Conservation (phyloP, 2,888 invertebrate genomes). For the Catocala fraxini region DNA sequence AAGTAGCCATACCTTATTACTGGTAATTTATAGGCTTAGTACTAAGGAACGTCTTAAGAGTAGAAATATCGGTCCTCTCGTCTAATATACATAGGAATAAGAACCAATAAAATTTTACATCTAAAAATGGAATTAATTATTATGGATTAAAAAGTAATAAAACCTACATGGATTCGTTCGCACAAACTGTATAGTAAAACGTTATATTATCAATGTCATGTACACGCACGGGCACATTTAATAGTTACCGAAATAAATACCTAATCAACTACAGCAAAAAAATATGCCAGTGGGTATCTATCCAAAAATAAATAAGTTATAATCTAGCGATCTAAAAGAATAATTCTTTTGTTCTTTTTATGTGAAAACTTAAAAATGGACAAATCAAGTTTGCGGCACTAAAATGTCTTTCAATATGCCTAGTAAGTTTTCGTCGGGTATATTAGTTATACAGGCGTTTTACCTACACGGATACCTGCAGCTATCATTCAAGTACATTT, state of each 20-base stretch:
- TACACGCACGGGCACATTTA: too few species aligned
- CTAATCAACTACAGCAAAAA: too few species aligned
- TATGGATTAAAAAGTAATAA: slow-evolving; percentile 57
- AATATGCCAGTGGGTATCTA: too few species aligned
- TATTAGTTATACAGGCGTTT: slow-evolving; percentile 33
- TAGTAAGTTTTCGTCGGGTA: background rate
- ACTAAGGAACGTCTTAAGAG: slow-evolving; percentile 16
- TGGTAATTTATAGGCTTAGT: slow-evolving; percentile 22
- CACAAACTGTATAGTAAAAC: slow-evolving; percentile 27
- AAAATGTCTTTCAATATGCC: background rate
- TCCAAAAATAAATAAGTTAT: too few species aligned
- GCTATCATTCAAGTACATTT: slow-evolving; percentile 27
- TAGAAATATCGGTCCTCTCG: slow-evolving; percentile 18
- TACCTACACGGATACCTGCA: slow-evolving; percentile 31
- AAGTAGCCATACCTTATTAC: slow-evolving; percentile 15
- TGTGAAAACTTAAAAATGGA: too few species aligned
- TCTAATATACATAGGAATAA: slow-evolving; percentile 27
- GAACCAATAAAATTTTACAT: slow-evolving; percentile 32
- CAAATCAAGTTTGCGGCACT: background rate
- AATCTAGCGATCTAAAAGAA: too few species aligned
- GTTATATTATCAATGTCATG: too few species aligned
- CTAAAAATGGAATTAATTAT: slow-evolving; percentile 52
- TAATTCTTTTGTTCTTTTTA: too few species aligned
- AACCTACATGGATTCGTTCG: slow-evolving; percentile 43
- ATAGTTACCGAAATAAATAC: too few species aligned